Evolutionary conservation across 2,113 vertebrate species (phyloP).

Genomic region (Alethe castanea): DNA sequence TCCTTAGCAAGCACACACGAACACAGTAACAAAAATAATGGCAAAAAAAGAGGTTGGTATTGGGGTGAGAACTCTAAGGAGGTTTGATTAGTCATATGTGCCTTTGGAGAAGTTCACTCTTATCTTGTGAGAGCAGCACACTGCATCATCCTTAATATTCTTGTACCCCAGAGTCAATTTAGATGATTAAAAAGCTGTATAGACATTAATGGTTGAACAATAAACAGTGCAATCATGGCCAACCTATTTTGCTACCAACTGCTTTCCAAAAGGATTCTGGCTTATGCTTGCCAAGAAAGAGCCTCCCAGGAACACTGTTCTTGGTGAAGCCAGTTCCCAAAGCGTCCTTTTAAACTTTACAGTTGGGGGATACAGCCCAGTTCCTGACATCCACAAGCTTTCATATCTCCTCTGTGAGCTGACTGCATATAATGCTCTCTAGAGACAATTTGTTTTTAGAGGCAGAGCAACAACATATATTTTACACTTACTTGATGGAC

Average conservation of each 20-base stretch:
- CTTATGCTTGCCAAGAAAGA: background rate
- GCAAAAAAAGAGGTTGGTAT: background rate
- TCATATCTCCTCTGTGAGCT: background rate
- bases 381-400: background rate
- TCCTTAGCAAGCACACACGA: background rate
- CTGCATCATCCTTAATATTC: background rate
- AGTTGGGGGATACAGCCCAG: background rate
- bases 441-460: background rate
- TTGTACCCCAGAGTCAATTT: background rate
- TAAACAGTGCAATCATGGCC: background rate
- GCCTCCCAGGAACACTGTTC: background rate
- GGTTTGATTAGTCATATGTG: background rate
- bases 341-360: background rate
- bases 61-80: background rate
- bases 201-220: background rate
- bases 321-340: background rate
- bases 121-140: background rate
- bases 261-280: background rate
- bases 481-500: background rate
- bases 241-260: background rate
- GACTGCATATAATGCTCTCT: background rate
- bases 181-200: background rate
- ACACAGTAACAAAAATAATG: background rate
- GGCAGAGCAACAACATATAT: background rate
- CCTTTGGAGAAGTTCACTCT: background rate